Conservation (phyloP, 2,113 vertebrate species). For the Micronisus gabar region DNA sequence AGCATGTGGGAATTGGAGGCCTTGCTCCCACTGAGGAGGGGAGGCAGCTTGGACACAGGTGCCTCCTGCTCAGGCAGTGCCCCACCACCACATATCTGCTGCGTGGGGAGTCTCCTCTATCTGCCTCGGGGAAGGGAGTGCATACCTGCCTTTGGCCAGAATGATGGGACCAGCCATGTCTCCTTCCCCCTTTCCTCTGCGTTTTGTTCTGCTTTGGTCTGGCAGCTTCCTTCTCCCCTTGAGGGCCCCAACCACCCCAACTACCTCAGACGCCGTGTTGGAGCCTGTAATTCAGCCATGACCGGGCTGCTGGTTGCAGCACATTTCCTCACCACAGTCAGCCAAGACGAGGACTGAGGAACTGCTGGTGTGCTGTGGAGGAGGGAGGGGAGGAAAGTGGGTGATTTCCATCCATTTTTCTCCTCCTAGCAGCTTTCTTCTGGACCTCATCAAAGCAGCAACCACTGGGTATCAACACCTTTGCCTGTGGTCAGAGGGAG, state of each 20-base stretch:
- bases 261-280: not conserved
- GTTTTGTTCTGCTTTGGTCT: not conserved
- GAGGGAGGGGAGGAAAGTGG: not conserved
- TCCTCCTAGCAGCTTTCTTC: not conserved
- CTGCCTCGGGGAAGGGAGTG: not conserved
- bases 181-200: not conserved
- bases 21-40: not conserved
- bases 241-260: too few species aligned
- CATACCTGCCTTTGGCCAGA: not conserved
- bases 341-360: not conserved
- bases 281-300: not conserved
- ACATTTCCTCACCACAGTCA: not conserved
- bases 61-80: not conserved
- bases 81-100: not conserved
- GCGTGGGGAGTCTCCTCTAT: too few species aligned
- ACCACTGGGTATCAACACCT: not conserved
- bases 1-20: not conserved
- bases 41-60: not conserved
- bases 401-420: not conserved
- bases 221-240: not conserved
- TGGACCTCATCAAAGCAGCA: not conserved
- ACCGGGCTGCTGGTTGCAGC: not conserved
- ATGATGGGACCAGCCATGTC: not conserved
- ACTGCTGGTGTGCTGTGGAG: rapidly evolving
- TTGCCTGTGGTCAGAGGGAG: not conserved